Conservation (phyloP, 1,140 invertebrate genomes). For the Tetramorium parvispinum region DNA sequence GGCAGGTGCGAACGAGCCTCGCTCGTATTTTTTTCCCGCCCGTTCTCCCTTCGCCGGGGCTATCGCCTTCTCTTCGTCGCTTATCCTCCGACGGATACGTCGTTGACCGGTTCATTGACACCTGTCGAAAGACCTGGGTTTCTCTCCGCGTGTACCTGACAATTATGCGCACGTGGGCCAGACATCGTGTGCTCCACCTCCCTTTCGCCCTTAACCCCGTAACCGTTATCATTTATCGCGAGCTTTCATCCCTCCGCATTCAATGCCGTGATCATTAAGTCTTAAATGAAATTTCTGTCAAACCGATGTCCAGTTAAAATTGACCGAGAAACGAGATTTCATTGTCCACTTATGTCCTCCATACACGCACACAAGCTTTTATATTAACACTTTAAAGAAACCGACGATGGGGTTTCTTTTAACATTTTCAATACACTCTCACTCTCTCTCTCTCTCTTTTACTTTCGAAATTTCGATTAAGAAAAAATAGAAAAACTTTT, state of each 20-base stretch:
- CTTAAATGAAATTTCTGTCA: slow-evolving; percentile 37
- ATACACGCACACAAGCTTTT: background rate
- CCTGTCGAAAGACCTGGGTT: slow-evolving; percentile 80
- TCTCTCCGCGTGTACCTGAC: slow-evolving; percentile 74
- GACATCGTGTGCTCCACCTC: slow-evolving; percentile 39
- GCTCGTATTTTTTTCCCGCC: slow-evolving; percentile 44
- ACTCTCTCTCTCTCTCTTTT: background rate
- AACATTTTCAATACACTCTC: background rate
- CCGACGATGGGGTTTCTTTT: background rate
- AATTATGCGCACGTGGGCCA: slow-evolving; percentile 76
- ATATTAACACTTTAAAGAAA: background rate
- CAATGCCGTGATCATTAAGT: slow-evolving; percentile 1
- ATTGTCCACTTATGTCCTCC: slow-evolving; percentile 17
- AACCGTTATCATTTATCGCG: slow-evolving; percentile 53
- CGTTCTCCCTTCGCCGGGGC: slow-evolving; percentile 29
- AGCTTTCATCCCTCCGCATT: slow-evolving; percentile 12
- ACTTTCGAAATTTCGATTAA: background rate
- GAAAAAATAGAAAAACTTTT: background rate
- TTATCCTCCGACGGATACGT: slow-evolving; percentile 74
- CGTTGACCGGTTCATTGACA: slow-evolving; percentile 81
- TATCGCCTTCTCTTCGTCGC: slow-evolving; percentile 60
- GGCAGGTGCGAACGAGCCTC: slow-evolving; percentile 73
- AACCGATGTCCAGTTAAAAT: slow-evolving; percentile 10
- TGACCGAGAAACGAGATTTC: slow-evolving; percentile 10
- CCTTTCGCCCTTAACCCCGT: slow-evolving; percentile 7